Percentiles rank a stretch among this genome's conserved stretches.
Conservation (phyloP, 1,140 invertebrate genomes). For the Euwallacea similis region DNA sequence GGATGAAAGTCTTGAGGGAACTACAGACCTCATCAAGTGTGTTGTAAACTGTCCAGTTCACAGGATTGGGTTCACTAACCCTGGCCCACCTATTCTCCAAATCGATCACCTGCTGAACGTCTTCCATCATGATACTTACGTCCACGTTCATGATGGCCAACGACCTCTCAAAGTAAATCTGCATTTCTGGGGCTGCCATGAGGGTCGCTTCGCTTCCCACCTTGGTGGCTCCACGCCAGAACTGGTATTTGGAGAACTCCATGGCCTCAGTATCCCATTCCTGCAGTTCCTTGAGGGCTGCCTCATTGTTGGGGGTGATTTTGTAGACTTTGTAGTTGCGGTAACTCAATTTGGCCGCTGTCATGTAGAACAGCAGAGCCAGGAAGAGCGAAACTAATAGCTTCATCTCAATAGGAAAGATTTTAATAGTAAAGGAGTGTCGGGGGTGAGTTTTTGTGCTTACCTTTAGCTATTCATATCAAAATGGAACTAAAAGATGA, state of each 20-base stretch:
- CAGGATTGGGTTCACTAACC: constrained; percentile 5
- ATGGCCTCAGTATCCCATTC: constrained; percentile 27
- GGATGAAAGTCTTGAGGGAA: too few relatives aligned
- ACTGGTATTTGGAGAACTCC: constrained; percentile 35
- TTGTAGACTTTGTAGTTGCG: constrained; percentile 44
- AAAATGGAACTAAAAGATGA: too few relatives aligned
- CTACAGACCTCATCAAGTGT: constrained; percentile 36
- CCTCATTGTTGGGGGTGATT: constrained; percentile 38
- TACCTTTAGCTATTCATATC: too few relatives aligned
- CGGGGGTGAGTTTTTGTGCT: too few relatives aligned
- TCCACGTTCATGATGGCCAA: constrained; percentile 37
- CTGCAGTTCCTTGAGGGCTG: constrained; percentile 35
- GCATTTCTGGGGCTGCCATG: constrained; percentile 49
- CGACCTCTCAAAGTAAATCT: constrained; percentile 40
- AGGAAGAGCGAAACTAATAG: background rate
- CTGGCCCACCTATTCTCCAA: constrained; percentile 32
- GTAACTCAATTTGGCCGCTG: constrained; percentile 34
- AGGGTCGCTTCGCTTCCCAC: constrained; percentile 45
- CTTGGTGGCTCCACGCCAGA: constrained; percentile 39
- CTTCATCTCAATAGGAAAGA: background rate
- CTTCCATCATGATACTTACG: constrained; percentile 46
- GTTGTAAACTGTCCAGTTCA: constrained; percentile 36
- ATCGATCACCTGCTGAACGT: constrained; percentile 51
- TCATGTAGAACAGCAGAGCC: background rate
- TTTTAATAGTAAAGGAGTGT: too few relatives aligned